Percentiles rank a stretch among this genome's conserved stretches.
phyloP scores from a whole-genome alignment of 2,113 vertebrate species.

The Hemiscyllium ocellatum region DNA sequence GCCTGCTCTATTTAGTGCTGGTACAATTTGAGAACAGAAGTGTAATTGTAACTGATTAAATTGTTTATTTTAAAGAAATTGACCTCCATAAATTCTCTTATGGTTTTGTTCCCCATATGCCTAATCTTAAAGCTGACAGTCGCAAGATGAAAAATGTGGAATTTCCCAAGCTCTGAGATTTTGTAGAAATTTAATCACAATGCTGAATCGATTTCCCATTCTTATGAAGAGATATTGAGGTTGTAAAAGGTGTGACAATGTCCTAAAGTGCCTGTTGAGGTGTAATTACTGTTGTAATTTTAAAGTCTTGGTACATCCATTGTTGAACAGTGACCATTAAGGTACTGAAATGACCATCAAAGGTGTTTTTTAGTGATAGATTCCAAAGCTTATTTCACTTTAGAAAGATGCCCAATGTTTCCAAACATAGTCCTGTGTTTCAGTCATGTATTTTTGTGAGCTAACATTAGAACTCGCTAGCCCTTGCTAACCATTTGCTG shows the following conservation, averaged over 20 bases:
- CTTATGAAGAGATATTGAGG: not conserved
- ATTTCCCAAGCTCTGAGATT: not conserved
- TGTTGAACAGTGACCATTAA: not conserved
- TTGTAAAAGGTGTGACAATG: no score
- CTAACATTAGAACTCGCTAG: not conserved
- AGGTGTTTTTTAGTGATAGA: not conserved
- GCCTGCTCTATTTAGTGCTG: not conserved
- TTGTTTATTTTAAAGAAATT: not conserved
- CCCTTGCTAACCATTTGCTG: no score
- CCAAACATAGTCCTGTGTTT: not conserved
- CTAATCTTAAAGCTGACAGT: not conserved
- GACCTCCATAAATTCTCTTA: not conserved
- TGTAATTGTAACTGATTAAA: not conserved
- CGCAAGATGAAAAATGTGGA: not conserved
- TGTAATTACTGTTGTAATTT: not conserved
- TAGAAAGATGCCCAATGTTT: not conserved
- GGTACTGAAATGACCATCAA: not conserved
- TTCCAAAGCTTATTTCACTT: not conserved
- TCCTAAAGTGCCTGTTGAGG: not conserved
- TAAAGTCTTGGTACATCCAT: not conserved
- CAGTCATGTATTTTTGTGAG: not conserved
- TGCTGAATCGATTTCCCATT: not conserved
- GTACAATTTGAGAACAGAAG: not conserved
- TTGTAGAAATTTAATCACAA: not conserved
- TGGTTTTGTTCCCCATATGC: not conserved